phyloP scores from a whole-genome alignment of 2,888 invertebrate species.

The Phortica okadai region DNA sequence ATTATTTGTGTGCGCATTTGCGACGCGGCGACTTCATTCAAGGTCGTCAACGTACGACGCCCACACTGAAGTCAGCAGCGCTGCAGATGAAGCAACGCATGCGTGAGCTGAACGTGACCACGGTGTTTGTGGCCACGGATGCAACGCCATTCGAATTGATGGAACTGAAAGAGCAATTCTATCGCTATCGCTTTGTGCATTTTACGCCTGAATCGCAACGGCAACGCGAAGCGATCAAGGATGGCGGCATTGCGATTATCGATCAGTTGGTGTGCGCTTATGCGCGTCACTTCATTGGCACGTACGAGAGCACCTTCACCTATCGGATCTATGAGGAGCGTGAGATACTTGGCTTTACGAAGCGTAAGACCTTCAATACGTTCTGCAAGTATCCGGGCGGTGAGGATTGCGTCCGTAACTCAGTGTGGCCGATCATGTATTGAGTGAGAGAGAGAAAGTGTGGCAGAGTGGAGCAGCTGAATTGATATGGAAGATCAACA shows the following conservation, averaged over 20 bases:
- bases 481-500: too few species aligned
- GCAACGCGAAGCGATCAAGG: conserved; percentile 77
- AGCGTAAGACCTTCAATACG: conserved; percentile 90
- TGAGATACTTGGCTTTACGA: conserved; percentile 92
- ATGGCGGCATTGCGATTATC: conserved; percentile 93
- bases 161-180: conserved; percentile 70
- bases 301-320: conserved; percentile 96
- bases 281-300: conserved; percentile 92
- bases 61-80: conserved; percentile 86
- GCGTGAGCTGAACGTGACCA: conserved; percentile 78
- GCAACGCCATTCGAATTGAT: conserved; percentile 78
- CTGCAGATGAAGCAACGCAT: conserved; percentile 83
- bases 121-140: conserved; percentile 92
- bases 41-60: conserved; percentile 85
- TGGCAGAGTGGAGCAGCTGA: neutral
- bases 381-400: conserved; percentile 78
- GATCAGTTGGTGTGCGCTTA: conserved; percentile 97
- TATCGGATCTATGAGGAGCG: conserved; percentile 98
- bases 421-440: conserved; percentile 85
- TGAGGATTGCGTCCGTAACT: conserved; percentile 83
- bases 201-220: conserved; percentile 68
- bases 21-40: conserved; percentile 91
- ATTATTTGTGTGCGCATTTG: conserved; percentile 91
- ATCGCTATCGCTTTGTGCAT: conserved; percentile 64
- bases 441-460: neutral